Percentiles rank a stretch among this genome's conserved stretches.
Conservation (phyloP, 2,888 invertebrate genomes). For the Bursaphelenchus okinawaensis region DNA sequence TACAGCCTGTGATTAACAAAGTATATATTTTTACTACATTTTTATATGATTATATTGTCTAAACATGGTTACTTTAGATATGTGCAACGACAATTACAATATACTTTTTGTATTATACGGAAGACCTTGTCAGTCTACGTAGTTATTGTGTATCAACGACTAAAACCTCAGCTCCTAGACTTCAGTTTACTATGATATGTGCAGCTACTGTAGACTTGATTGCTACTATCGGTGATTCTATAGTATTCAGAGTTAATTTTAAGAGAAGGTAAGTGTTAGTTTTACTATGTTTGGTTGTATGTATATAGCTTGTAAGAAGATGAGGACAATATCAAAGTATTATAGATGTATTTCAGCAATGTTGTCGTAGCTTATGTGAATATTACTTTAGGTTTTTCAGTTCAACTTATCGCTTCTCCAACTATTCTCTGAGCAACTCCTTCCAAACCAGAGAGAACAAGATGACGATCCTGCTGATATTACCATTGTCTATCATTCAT, state of each 20-base stretch:
- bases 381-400: no score
- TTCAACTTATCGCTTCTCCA: not conserved
- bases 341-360: no score
- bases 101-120: not conserved
- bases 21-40: not conserved
- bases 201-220: conserved; percentile 5
- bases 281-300: no score
- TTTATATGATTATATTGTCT: conserved; percentile 2
- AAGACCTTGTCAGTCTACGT: not conserved
- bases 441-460: conserved; percentile 15
- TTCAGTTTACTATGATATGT: conserved; percentile 3
- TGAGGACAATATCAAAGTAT: not conserved
- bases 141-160: conserved; percentile 12
- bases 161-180: not conserved
- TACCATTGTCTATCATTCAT: conserved; percentile 13
- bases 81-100: not conserved
- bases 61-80: not conserved
- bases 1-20: no score
- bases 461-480: not conserved
- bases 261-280: not conserved
- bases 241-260: not conserved
- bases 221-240: not conserved
- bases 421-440: conserved; percentile 10
- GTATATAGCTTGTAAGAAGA: not conserved
- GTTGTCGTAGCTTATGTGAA: no score